phyloP scores from a whole-genome alignment of 2,113 vertebrate genomes.

The Neofelis nebulosa region DNA sequence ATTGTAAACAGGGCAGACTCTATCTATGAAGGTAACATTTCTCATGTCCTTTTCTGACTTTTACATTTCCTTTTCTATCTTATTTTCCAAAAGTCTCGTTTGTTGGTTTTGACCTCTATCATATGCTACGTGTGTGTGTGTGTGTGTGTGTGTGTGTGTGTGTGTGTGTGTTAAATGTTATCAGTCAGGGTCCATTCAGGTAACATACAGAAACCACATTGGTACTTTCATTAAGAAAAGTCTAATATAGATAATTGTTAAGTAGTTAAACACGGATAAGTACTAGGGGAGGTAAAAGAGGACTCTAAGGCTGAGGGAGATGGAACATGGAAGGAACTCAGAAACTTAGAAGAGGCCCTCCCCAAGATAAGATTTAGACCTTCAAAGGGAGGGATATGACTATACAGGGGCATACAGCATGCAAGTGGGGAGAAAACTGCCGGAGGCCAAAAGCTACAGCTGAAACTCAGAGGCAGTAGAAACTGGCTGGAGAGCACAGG shows the following conservation, averaged over 20 bases:
- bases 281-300: not conserved
- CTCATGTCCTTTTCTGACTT: not conserved
- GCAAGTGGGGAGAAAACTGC: not conserved
- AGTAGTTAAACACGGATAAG: not conserved
- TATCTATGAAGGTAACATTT: not conserved
- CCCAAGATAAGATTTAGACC: not conserved
- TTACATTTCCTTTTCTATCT: not conserved
- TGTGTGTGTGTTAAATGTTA: not conserved
- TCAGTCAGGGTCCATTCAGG: not conserved
- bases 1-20: not conserved
- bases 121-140: not conserved
- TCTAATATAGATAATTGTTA: not conserved
- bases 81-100: not conserved
- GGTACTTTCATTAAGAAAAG: not conserved
- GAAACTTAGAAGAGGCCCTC: not conserved
- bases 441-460: not conserved
- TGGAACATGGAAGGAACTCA: not conserved
- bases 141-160: not conserved
- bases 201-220: not conserved
- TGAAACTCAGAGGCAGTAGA: not conserved
- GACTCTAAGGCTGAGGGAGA: not conserved
- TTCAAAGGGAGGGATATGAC: not conserved
- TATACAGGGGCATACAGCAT: not conserved
- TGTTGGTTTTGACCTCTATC: not conserved
- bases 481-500: not conserved